Evolutionary conservation across 2,113 vertebrate species (phyloP).

Genomic region (Malurus alboscapulatus): DNA sequence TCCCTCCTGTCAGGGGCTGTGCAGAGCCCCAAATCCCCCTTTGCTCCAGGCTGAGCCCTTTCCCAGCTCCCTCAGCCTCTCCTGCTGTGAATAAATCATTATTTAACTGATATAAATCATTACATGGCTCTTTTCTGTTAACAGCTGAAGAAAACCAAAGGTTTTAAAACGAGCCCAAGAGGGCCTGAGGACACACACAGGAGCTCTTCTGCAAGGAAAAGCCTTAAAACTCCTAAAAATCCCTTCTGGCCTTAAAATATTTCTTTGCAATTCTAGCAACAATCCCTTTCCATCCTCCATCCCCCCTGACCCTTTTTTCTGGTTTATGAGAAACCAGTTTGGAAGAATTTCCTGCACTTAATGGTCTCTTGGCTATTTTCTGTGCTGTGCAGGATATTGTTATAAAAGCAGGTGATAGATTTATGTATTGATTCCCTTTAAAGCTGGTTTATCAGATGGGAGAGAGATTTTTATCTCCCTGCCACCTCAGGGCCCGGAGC

Average conservation of each 20-base stretch:
- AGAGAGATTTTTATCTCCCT: constrained; percentile 1
- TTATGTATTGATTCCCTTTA: constrained; percentile 25
- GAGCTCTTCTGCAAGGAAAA: neutral
- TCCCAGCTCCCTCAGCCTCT: neutral
- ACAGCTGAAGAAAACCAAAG: neutral
- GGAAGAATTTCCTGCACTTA: neutral
- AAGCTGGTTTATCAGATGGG: constrained; percentile 14
- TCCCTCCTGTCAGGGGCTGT: too few relatives aligned
- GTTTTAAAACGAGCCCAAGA: neutral
- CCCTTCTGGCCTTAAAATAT: neutral
- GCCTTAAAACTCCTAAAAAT: neutral
- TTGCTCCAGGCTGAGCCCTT: too few relatives aligned
- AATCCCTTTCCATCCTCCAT: neutral
- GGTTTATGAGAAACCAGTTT: neutral
- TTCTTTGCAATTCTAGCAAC: neutral
- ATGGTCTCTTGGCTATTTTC: neutral
- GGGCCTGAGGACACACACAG: neutral
- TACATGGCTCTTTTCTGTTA: neutral
- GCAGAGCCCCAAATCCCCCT: too few relatives aligned
- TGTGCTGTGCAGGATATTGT: neutral
- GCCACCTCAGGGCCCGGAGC: neutral
- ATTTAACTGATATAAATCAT: neutral
- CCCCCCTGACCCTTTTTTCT: neutral
- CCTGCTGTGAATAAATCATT: neutral
- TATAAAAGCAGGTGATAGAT: neutral